Evolutionary conservation across 2,113 vertebrate genomes (phyloP).

Genomic region (Procavia capensis): DNA sequence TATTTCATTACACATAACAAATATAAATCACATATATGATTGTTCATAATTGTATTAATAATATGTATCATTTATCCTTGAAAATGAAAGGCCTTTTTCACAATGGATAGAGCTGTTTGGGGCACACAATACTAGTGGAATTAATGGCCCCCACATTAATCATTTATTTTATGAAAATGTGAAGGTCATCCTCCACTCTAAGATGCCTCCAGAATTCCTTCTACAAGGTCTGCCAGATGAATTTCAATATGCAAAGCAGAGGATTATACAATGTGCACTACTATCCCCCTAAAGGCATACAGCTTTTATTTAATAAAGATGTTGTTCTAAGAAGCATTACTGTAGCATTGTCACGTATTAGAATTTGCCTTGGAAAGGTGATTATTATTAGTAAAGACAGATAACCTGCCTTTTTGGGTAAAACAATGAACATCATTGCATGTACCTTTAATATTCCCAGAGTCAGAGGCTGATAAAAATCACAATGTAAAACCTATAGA

Average conservation of each 20-base stretch:
- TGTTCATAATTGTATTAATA: slow-evolving; percentile 69
- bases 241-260: slow-evolving; percentile 75
- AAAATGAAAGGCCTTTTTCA: slow-evolving; percentile 58
- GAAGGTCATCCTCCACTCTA: slow-evolving; percentile 77
- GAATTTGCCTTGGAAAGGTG: slow-evolving; percentile 48
- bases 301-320: slow-evolving; percentile 76
- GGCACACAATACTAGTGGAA: slow-evolving; percentile 51
- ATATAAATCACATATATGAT: slow-evolving; percentile 75
- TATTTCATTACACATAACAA: slow-evolving; percentile 76
- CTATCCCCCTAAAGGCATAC: slow-evolving; percentile 57
- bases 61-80: slow-evolving; percentile 75
- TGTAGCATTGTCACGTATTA: slow-evolving; percentile 44
- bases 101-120: slow-evolving; percentile 64
- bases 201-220: slow-evolving; percentile 61
- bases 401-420: slow-evolving; percentile 37
- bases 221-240: slow-evolving; percentile 52
- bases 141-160: slow-evolving; percentile 76
- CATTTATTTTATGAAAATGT: slow-evolving; percentile 78
- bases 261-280: slow-evolving; percentile 57
- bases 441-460: not conserved
- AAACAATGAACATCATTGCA: not conserved
- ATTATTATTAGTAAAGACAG: slow-evolving; percentile 63
- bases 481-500: not conserved
- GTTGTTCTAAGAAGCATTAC: slow-evolving; percentile 66
- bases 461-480: slow-evolving; percentile 21